Percentiles rank a stretch among this genome's conserved stretches.
These are phyloP conservation scores for Florisuga fusca DNA, from an alignment of 2,797 vertebrate genomes.

Conservation along the genomic window DNA sequence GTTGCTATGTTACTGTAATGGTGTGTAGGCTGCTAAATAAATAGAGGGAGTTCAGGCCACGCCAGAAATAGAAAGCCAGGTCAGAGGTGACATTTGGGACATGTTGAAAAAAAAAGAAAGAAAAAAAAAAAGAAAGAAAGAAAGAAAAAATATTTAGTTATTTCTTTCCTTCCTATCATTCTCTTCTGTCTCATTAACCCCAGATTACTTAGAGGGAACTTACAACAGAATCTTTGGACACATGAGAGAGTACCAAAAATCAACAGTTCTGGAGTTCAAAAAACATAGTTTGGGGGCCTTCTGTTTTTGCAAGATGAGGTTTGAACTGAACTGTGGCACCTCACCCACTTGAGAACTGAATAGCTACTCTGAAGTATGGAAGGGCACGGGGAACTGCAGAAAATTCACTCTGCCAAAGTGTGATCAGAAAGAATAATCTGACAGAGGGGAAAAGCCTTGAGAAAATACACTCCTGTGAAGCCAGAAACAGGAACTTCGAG, in stretches of 20 bases:
- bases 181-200: constrained; percentile 45
- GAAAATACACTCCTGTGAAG: background rate
- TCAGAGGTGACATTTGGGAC: constrained; percentile 72
- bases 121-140: background rate
- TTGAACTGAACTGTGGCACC: background rate
- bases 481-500: background rate
- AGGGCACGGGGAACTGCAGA: background rate
- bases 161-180: constrained; percentile 67
- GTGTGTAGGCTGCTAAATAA: constrained; percentile 75
- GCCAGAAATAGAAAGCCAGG: constrained; percentile 72
- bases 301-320: background rate
- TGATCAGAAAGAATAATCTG: background rate
- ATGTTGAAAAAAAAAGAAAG: background rate
- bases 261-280: background rate
- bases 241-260: background rate
- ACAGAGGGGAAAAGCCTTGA: background rate
- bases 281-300: background rate
- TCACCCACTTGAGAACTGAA: background rate
- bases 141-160: constrained; percentile 37
- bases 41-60: constrained; percentile 65
- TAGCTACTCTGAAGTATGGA: background rate
- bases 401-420: background rate
- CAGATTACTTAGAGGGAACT: constrained; percentile 41
- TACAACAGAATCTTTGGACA: constrained; percentile 10
- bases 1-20: constrained; percentile 73